Conservation (phyloP, 1,140 invertebrate genomes). For the Saxidomus purpurata region DNA sequence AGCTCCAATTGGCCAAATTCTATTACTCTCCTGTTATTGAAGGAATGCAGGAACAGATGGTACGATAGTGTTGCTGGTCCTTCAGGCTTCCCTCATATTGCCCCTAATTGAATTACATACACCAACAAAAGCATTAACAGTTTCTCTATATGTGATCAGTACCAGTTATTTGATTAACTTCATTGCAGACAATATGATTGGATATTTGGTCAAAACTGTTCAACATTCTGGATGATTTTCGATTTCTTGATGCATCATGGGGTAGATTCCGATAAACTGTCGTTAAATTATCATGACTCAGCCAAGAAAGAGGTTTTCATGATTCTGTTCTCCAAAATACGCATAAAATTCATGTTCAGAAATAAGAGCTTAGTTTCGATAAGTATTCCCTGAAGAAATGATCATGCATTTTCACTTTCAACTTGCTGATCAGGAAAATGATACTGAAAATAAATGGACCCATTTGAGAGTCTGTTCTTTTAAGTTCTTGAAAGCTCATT, state of each 20-base stretch:
- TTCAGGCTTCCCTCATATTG: neutral
- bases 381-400: neutral
- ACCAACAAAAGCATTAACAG: neutral
- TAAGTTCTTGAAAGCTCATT: too few species aligned
- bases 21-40: slow-evolving; percentile 22
- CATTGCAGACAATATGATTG: neutral
- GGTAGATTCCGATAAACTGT: neutral
- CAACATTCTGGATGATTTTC: neutral
- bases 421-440: too few species aligned
- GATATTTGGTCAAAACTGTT: neutral
- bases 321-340: too few species aligned
- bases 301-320: neutral
- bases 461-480: too few species aligned
- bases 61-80: neutral
- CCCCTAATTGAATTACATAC: slow-evolving; percentile 14
- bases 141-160: neutral
- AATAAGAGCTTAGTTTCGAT: too few species aligned
- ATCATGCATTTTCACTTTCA: neutral
- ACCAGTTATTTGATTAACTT: slow-evolving; percentile 16
- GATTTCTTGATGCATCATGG: neutral
- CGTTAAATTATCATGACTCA: neutral
- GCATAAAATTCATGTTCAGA: neutral
- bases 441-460: too few species aligned
- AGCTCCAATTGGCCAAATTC: neutral
- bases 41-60: slow-evolving; percentile 16